These are phyloP conservation scores for Eudasyphora cyanicolor DNA, from an alignment of 2,888 invertebrate genomes.

Conservation along the genomic window DNA sequence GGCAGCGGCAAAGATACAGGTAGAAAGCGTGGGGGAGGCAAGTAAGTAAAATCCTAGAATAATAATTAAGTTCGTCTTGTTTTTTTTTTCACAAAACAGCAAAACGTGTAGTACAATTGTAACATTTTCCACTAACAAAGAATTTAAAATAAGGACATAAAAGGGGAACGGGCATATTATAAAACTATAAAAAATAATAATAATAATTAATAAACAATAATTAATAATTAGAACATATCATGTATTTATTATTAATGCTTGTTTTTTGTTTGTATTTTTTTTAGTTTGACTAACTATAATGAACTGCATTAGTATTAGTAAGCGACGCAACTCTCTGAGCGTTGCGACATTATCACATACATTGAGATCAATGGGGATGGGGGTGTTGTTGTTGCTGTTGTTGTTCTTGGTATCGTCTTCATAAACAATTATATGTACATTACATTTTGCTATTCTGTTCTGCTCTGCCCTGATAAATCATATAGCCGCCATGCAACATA, in stretches of 20 bases:
- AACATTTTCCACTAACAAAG: constrained; percentile 14
- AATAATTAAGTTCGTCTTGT: too few species aligned
- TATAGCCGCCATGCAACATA: too few species aligned
- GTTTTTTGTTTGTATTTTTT: constrained; percentile 39
- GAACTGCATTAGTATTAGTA: constrained; percentile 54
- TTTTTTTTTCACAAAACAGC: constrained; percentile 4
- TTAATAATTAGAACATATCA: constrained; percentile 40
- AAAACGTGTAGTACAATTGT: neutral
- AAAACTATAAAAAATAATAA: constrained; percentile 30
- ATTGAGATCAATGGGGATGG: constrained; percentile 61
- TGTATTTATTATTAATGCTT: constrained; percentile 1
- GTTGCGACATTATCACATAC: constrained; percentile 61
- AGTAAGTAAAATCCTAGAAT: too few species aligned
- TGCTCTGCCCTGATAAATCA: neutral
- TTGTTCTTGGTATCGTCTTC: neutral
- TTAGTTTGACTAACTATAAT: constrained; percentile 52
- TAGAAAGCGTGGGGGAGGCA: too few species aligned
- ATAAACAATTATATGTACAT: neutral
- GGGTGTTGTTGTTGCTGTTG: neutral
- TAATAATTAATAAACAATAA: constrained; percentile 31
- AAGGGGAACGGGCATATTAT: constrained; percentile 15
- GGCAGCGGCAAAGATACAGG: neutral
- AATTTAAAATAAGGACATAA: constrained; percentile 18
- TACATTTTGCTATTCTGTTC: constrained; percentile 1
- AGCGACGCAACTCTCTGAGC: constrained; percentile 55